Conservation (phyloP, 2,113 vertebrate species). For the Fregata magnificens region DNA sequence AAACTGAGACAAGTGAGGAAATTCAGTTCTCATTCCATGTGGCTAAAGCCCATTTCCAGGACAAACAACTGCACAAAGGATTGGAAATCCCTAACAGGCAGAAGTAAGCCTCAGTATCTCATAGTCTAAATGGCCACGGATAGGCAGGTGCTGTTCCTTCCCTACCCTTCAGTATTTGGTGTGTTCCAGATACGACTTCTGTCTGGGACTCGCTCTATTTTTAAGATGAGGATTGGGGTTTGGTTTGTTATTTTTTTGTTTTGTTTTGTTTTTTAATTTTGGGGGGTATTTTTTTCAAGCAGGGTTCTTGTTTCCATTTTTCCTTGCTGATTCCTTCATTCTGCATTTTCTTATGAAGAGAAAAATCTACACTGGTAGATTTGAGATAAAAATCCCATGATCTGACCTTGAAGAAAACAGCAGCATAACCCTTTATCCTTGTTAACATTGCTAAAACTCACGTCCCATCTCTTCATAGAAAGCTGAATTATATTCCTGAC, state of each 20-base stretch:
- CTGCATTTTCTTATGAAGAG: neutral
- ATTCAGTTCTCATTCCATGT: neutral
- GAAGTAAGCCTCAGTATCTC: neutral
- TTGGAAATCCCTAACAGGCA: neutral
- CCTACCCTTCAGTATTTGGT: neutral
- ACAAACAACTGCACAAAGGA: neutral
- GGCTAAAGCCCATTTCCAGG: neutral
- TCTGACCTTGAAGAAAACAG: neutral
- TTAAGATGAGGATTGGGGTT: neutral
- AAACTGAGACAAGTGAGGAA: neutral
- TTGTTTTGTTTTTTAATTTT: neutral
- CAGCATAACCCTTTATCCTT: neutral
- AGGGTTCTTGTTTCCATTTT: neutral
- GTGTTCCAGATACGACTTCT: neutral
- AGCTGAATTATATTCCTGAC: neutral
- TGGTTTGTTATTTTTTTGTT: neutral
- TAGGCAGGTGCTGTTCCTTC: neutral
- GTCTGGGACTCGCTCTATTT: neutral
- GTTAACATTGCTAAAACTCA: neutral
- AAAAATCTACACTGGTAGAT: neutral
- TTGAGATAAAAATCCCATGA: neutral
- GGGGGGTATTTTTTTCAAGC: neutral
- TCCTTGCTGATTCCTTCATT: neutral
- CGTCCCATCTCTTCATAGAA: neutral
- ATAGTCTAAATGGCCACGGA: neutral